These are phyloP conservation scores for Poeciliopsis retropinna DNA, from an alignment of 2,113 vertebrate species.

Conservation along the genomic window DNA sequence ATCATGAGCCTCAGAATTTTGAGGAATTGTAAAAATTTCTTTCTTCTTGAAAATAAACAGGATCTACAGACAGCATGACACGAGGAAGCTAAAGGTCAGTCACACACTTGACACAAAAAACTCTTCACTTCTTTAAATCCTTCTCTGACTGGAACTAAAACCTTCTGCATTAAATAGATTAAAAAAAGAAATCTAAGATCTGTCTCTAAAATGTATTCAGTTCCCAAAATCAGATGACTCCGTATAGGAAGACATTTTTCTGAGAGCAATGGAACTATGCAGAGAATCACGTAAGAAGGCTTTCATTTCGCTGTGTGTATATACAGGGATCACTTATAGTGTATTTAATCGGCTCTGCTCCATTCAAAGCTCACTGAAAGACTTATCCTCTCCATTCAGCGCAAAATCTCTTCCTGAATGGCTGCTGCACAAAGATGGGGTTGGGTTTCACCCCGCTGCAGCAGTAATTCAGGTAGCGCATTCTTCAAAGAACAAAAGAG, in stretches of 20 bases:
- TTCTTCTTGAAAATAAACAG: too few species aligned
- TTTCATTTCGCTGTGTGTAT: slow-evolving; percentile 42
- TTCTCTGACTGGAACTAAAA: background rate
- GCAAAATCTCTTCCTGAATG: slow-evolving; percentile 51
- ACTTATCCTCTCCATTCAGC: slow-evolving; percentile 61
- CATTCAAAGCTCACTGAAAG: slow-evolving; percentile 56
- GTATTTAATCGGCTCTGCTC: slow-evolving; percentile 59
- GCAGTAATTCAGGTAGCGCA: slow-evolving; percentile 13
- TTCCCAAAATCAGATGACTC: background rate
- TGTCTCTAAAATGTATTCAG: background rate
- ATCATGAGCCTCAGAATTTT: too few species aligned
- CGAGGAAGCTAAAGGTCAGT: too few species aligned
- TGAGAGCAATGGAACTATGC: background rate
- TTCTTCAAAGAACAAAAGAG: slow-evolving; percentile 21
- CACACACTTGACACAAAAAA: background rate
- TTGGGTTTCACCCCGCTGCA: slow-evolving; percentile 41
- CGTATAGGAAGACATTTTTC: background rate
- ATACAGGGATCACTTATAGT: slow-evolving; percentile 51
- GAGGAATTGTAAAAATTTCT: too few species aligned
- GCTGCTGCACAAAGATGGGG: slow-evolving; percentile 52
- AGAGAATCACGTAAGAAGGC: slow-evolving; percentile 36
- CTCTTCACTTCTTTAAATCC: background rate
- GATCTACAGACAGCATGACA: too few species aligned
- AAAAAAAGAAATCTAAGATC: background rate
- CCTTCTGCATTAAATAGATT: too few species aligned